Conservation (phyloP, 2,113 vertebrate genomes). For the Megaleporinus macrocephalus region DNA sequence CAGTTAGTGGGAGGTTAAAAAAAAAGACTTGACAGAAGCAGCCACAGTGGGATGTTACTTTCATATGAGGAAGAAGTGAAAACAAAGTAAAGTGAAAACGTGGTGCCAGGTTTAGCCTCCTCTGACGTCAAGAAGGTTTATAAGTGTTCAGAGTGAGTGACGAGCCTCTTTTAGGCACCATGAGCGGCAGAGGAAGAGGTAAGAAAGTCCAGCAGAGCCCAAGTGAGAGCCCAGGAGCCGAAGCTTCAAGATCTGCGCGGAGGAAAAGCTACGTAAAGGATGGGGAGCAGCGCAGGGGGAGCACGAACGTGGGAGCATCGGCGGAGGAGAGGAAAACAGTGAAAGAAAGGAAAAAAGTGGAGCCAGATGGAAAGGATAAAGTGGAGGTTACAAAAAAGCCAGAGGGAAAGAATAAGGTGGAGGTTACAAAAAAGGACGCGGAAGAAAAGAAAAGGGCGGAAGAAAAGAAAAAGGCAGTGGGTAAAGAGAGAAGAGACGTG, state of each 20-base stretch:
- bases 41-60: too few species aligned
- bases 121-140: slow-evolving; percentile 25
- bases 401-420: too few species aligned
- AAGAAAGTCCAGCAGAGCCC: not conserved
- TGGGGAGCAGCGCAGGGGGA: not conserved
- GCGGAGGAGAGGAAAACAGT: not conserved
- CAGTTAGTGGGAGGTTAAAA: too few species aligned
- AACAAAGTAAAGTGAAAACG: not conserved
- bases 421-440: too few species aligned
- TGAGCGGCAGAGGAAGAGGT: slow-evolving; percentile 57
- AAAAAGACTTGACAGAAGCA: too few species aligned
- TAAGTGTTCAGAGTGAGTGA: not conserved
- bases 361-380: too few species aligned
- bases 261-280: not conserved
- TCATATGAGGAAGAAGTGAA: not conserved
- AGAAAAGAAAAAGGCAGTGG: too few species aligned
- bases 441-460: too few species aligned
- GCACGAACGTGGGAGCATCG: not conserved
- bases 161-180: slow-evolving; percentile 1
- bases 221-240: not conserved
- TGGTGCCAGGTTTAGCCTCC: not conserved
- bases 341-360: too few species aligned
- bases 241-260: not conserved
- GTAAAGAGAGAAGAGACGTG: not conserved
- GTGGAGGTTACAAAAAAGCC: too few species aligned